A percentile compares a stretch with the other conserved stretches of the same genome.
These are phyloP conservation scores for Euwallacea fornicatus DNA, from an alignment of 1,140 invertebrate genomes.

Conservation along the genomic window DNA sequence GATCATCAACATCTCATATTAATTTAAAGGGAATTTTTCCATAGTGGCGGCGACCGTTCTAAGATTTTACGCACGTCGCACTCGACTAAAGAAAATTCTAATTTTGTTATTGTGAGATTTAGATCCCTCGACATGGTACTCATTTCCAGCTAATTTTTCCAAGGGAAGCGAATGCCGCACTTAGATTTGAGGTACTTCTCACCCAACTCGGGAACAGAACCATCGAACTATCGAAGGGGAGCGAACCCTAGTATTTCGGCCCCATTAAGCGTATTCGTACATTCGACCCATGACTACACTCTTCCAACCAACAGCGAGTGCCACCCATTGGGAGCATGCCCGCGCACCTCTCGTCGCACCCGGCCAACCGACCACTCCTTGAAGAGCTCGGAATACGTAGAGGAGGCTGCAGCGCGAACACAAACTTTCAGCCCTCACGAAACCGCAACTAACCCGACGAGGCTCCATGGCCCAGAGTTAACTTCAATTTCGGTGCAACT, in stretches of 20 bases:
- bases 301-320: slow-evolving; percentile 26
- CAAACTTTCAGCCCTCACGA: slow-evolving; percentile 20
- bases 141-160: no score
- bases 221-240: no score
- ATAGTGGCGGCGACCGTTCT: no score
- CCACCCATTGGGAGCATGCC: slow-evolving; percentile 20
- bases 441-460: slow-evolving; percentile 14
- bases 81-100: no score
- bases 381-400: slow-evolving; percentile 24
- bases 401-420: slow-evolving; percentile 24
- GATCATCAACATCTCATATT: no score
- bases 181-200: no score
- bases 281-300: slow-evolving; percentile 13
- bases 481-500: background rate
- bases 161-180: no score
- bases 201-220: background rate
- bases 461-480: background rate
- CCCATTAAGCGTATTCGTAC: background rate
- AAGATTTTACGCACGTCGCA: no score
- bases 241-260: no score
- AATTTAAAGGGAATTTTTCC: no score
- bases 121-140: no score
- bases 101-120: no score
- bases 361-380: slow-evolving; percentile 38
- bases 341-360: slow-evolving; percentile 32